These are phyloP conservation scores for Pseudomyrmex concolor DNA, from an alignment of 1,140 invertebrate genomes.

Conservation along the genomic window DNA sequence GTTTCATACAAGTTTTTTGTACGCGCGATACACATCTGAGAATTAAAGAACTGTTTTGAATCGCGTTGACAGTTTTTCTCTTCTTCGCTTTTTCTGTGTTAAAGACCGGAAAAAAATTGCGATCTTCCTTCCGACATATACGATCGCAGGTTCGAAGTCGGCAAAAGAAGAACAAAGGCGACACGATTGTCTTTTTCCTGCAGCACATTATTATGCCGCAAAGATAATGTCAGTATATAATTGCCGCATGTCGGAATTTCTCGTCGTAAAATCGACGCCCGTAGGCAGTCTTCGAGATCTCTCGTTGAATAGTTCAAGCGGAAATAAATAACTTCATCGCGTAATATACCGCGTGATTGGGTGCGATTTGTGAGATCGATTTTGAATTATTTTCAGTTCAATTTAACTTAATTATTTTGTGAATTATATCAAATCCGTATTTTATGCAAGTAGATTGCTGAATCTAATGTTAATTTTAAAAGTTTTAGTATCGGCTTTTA, in stretches of 20 bases:
- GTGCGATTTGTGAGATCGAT: not conserved
- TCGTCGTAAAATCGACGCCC: too few relatives aligned
- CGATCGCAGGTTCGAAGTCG: constrained; percentile 30
- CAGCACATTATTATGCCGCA: constrained; percentile 8
- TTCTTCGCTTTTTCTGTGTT: not conserved
- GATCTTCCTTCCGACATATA: constrained; percentile 31
- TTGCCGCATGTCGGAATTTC: constrained; percentile 11
- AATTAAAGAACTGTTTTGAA: not conserved
- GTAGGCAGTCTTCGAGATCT: not conserved
- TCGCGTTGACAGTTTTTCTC: not conserved
- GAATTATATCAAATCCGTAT: not conserved
- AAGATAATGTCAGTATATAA: constrained; percentile 26
- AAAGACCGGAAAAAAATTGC: constrained; percentile 19
- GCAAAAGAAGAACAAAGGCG: not conserved
- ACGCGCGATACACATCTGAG: not conserved
- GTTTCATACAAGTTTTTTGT: constrained; percentile 14
- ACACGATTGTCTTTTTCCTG: constrained; percentile 22
- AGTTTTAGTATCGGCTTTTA: too few relatives aligned
- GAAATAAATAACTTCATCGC: too few relatives aligned
- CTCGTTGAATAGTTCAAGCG: too few relatives aligned
- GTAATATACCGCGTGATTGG: not conserved
- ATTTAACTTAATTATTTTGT: too few relatives aligned
- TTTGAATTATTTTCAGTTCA: not conserved
- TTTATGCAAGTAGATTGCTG: not conserved
- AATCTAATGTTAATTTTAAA: too few relatives aligned